These are phyloP conservation scores for Scolanthus callimorphus DNA, from an alignment of 92 coral and sea anemone genomes.

Conservation along the genomic window DNA sequence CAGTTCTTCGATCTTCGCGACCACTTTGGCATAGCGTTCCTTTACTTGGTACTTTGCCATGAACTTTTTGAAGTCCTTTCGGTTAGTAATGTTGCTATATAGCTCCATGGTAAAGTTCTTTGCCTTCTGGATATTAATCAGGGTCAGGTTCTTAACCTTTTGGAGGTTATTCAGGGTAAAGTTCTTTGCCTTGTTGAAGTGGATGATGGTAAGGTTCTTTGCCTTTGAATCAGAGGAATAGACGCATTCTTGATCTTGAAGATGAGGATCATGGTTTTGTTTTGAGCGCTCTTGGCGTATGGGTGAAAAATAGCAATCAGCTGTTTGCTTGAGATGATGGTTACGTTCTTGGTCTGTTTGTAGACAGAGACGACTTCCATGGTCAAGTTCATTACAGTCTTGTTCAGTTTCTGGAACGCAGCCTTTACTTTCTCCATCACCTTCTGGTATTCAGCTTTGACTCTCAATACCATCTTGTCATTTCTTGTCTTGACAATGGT, in stretches of 20 bases:
- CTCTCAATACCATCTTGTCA: conserved; percentile 4
- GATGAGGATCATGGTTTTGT: conserved; percentile 44
- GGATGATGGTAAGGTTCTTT: conserved; percentile 43
- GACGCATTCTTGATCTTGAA: conserved; percentile 30
- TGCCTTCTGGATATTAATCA: conserved; percentile 41
- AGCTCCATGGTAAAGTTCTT: conserved; percentile 31
- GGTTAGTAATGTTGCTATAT: conserved; percentile 47
- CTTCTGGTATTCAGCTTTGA: conserved; percentile 3
- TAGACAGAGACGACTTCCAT: conserved; percentile 53
- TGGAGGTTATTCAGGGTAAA: conserved; percentile 40
- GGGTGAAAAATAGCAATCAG: conserved; percentile 60
- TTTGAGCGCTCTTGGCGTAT: conserved; percentile 38
- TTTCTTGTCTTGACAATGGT: conserved; percentile 25
- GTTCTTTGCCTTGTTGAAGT: conserved; percentile 45
- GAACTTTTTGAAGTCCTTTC: conserved; percentile 54
- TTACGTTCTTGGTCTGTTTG: conserved; percentile 63
- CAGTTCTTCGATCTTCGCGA: conserved; percentile 37
- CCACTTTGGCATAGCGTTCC: conserved; percentile 41
- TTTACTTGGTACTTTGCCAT: conserved; percentile 51
- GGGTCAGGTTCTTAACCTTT: conserved; percentile 54
- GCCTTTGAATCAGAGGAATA: conserved; percentile 15
- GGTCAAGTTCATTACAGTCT: conserved; percentile 47
- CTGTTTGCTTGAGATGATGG: conserved; percentile 60
- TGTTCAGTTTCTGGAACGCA: conserved; percentile 45
- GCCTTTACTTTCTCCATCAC: conserved; percentile 31